Percentiles rank a stretch among this genome's conserved stretches.
phyloP scores from a whole-genome alignment of 2,888 invertebrate species.

The Allygus modestus region DNA sequence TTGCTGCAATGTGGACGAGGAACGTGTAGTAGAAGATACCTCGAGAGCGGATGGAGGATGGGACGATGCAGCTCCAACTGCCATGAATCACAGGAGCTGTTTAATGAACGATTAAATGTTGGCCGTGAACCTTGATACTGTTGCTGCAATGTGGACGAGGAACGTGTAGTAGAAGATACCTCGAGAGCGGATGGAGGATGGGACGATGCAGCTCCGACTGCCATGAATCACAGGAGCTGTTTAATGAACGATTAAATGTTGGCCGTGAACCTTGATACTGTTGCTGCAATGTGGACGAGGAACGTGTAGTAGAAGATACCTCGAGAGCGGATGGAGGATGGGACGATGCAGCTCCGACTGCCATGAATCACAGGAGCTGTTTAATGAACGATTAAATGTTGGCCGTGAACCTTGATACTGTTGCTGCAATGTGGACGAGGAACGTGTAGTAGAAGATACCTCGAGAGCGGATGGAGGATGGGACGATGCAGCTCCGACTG shows the following conservation, averaged over 20 bases:
- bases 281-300: background rate
- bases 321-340: constrained; percentile 2
- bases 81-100: constrained; percentile 38
- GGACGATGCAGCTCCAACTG: constrained; percentile 5
- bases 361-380: constrained; percentile 54
- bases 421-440: background rate
- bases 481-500: constrained; percentile 17
- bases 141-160: background rate
- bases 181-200: background rate
- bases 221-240: constrained; percentile 54
- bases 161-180: background rate
- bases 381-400: constrained; percentile 37
- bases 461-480: constrained; percentile 1
- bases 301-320: background rate
- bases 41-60: constrained; percentile 2
- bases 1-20: background rate
- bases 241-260: constrained; percentile 42
- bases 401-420: constrained; percentile 18
- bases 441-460: background rate
- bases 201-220: constrained; percentile 8
- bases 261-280: constrained; percentile 26
- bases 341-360: constrained; percentile 11
- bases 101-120: constrained; percentile 25
- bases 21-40: background rate
- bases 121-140: constrained; percentile 9